phyloP scores from a whole-genome alignment of 2,888 invertebrate genomes.

The Latrodectus hesperus region DNA sequence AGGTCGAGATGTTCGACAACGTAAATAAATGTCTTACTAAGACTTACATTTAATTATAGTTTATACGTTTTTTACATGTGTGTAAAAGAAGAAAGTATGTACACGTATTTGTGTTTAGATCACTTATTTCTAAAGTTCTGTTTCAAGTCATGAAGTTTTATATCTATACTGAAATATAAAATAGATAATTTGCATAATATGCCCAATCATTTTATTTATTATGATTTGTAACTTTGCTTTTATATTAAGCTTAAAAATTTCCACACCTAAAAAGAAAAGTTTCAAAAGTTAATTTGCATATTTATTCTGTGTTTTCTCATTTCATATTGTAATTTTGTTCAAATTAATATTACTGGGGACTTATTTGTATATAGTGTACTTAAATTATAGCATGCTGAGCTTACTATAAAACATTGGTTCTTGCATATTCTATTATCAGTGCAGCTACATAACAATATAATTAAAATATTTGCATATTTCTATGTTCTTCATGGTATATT shows the following conservation, averaged over 20 bases:
- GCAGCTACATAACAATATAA: background rate
- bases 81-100: constrained; percentile 27
- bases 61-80: constrained; percentile 20
- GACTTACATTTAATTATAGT: background rate
- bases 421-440: background rate
- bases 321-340: no score
- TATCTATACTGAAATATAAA: no score
- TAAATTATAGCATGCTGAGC: constrained; percentile 5
- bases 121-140: background rate
- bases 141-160: no score
- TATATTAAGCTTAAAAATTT: no score
- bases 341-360: background rate
- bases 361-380: constrained; percentile 1
- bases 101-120: constrained; percentile 9
- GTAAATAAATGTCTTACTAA: constrained; percentile 60
- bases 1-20: constrained; percentile 69
- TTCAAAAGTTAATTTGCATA: no score
- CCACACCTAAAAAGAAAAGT: no score
- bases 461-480: background rate
- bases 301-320: no score
- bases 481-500: background rate
- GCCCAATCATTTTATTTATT: no score
- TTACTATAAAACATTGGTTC: background rate
- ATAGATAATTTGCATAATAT: no score
- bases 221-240: no score